These are phyloP conservation scores for Sinopyrophorus schimmeli DNA, from an alignment of 2,888 invertebrate genomes.

Conservation along the genomic window DNA sequence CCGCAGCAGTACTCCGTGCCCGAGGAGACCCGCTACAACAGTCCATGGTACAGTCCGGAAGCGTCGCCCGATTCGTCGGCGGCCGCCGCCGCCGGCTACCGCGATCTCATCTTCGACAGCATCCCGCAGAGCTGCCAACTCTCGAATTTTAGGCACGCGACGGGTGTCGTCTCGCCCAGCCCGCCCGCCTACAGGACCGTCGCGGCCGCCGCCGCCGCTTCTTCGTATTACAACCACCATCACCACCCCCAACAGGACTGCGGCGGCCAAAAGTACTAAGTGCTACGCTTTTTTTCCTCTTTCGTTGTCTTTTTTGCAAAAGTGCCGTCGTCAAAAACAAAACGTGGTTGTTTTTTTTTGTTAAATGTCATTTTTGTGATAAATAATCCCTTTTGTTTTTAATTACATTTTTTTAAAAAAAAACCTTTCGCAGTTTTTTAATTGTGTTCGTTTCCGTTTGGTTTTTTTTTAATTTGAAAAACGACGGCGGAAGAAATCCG, in stretches of 20 bases:
- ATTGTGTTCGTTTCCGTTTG: too few relatives aligned
- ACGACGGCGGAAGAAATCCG: too few relatives aligned
- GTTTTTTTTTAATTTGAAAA: too few relatives aligned
- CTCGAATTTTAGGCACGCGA: slow-evolving; percentile 55
- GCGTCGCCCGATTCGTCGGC: slow-evolving; percentile 50
- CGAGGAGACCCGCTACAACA: slow-evolving; percentile 53
- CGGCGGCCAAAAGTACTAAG: slow-evolving; percentile 58
- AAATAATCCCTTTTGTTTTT: too few relatives aligned
- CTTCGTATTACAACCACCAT: slow-evolving; percentile 62
- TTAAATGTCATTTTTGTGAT: too few relatives aligned
- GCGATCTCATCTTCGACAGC: slow-evolving; percentile 53
- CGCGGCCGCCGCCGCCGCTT: too few relatives aligned
- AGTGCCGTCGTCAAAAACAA: too few relatives aligned
- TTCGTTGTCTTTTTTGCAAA: too few relatives aligned
- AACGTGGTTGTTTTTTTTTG: too few relatives aligned
- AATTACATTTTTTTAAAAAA: too few relatives aligned
- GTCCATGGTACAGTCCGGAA: slow-evolving; percentile 62
- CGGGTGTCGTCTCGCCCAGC: slow-evolving; percentile 59
- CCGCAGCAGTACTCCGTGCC: slow-evolving; percentile 50
- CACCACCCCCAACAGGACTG: slow-evolving; percentile 68
- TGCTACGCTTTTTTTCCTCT: slow-evolving; percentile 19
- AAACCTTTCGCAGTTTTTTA: too few relatives aligned
- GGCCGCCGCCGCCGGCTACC: slow-evolving; percentile 41
- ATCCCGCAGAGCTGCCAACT: slow-evolving; percentile 56
- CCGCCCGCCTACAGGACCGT: slow-evolving; percentile 59